phyloP scores from a whole-genome alignment of 2,888 invertebrate genomes.

The Andricus quercusramuli region DNA sequence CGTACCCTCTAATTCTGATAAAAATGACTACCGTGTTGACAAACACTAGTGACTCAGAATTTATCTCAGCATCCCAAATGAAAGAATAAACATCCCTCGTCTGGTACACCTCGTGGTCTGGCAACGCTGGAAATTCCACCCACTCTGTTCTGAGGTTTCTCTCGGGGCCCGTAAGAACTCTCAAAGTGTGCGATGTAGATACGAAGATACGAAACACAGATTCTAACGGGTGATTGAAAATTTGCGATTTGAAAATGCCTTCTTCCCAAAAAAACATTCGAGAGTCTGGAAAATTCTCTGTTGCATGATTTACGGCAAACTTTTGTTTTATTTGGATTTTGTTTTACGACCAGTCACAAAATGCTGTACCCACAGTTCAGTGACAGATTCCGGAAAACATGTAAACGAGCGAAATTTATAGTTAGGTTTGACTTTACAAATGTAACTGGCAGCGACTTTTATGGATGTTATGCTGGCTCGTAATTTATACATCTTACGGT shows the following conservation, averaged over 20 bases:
- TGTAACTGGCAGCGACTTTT: slow-evolving; percentile 32
- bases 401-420: slow-evolving; percentile 32
- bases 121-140: slow-evolving; percentile 58
- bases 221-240: slow-evolving; percentile 49
- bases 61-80: slow-evolving; percentile 19
- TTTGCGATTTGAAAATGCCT: slow-evolving; percentile 4
- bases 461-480: slow-evolving; percentile 9
- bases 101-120: slow-evolving; percentile 48
- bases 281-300: too few relatives aligned
- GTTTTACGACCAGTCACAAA: not conserved
- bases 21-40: not conserved
- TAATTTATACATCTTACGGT: slow-evolving; percentile 20
- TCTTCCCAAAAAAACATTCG: not conserved
- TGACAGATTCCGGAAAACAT: slow-evolving; percentile 28
- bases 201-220: slow-evolving; percentile 43
- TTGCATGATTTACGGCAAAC: not conserved
- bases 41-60: slow-evolving; percentile 35
- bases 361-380: not conserved
- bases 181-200: slow-evolving; percentile 44
- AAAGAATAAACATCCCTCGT: slow-evolving; percentile 35
- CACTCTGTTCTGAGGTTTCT: slow-evolving; percentile 56
- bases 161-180: slow-evolving; percentile 54
- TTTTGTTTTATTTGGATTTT: not conserved
- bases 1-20: not conserved
- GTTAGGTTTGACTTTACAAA: slow-evolving; percentile 27